Evolutionary conservation across 2,113 vertebrate species (phyloP), one percentile per base, ranked within the genome.

Genomic region (Aptenodytes patagonicus): DNA sequence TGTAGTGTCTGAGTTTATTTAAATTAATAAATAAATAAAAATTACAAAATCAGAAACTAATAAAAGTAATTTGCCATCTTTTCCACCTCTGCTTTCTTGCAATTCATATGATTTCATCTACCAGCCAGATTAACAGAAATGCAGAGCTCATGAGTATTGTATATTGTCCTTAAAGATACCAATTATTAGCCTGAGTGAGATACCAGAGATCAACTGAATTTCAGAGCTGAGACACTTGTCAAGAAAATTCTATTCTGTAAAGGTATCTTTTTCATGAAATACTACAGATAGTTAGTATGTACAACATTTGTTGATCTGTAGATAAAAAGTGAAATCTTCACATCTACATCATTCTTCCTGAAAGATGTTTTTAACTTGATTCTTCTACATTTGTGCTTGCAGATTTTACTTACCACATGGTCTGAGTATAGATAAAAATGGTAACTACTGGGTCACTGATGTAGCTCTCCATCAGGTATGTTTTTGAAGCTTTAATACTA

Each of bases 341-440:
- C 11, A 61, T 52, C 9, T 83, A 1, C 25, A 16, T 69, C 1
- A 36, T 66, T 93, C 11, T 86, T 90, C 15, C 52, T 44, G 10
- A 81, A 93, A 87, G 17, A 58, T 15, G 2, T 61, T 87, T 84
- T 90, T 83, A 89, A 87, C 28, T 82, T 72, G 20, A 24, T 83
- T 58, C 79, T 92, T 81, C 13, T 51, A 42, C 9, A 32, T 93
- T 97, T 91, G 24, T 91, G 19, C 83, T 98, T 98, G 5, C 97
- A 99, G 99, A 95, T 99, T 99, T 98, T 99, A 99, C 93, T 97
- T 99, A 95, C 99, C 99, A 11, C 99, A 99, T 96, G 99, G 99
- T 83, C 98, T 99, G 96, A 99, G 98, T 54, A 94, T 98, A 75
- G 99, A 99, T 97, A 98, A 97, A 89, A 98, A 98, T 21, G 98